phyloP scores from a whole-genome alignment of 2,113 vertebrate genomes.

The Vulpes ferrilata region DNA sequence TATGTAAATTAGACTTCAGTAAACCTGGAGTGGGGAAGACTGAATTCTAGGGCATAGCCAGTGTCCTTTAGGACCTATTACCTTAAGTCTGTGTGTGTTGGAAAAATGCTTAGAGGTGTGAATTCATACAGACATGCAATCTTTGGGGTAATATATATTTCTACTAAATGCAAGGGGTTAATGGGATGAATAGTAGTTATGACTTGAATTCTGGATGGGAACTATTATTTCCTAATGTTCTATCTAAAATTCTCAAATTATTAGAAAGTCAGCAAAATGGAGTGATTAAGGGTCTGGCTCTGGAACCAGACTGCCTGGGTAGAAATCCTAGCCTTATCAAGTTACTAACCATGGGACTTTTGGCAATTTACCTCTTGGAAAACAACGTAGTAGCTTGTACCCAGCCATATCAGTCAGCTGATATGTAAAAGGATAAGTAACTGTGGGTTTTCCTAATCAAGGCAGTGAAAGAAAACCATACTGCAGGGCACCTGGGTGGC shows the following conservation, averaged over 20 bases:
- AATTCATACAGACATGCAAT: background rate
- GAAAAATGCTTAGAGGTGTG: background rate
- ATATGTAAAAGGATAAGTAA: constrained; percentile 9
- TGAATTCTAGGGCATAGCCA: background rate
- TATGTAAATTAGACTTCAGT: constrained; percentile 31
- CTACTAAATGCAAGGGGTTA: background rate
- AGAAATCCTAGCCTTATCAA: background rate
- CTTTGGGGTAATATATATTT: background rate
- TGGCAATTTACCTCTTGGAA: background rate
- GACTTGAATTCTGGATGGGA: background rate
- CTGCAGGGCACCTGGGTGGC: background rate
- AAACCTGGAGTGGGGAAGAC: background rate
- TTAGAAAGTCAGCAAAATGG: background rate
- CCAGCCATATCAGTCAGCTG: background rate
- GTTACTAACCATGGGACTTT: background rate
- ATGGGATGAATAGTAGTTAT: background rate
- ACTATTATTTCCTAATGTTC: constrained; percentile 24
- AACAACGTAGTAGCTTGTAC: background rate
- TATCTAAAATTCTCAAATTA: background rate
- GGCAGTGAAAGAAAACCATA: background rate
- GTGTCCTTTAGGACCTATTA: background rate
- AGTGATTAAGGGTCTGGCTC: background rate
- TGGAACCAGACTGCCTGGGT: background rate
- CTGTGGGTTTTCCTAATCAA: background rate
- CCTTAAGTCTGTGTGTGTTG: background rate